phyloP scores from a whole-genome alignment of 1,140 invertebrate genomes.

The Cataglyphis hispanica region DNA sequence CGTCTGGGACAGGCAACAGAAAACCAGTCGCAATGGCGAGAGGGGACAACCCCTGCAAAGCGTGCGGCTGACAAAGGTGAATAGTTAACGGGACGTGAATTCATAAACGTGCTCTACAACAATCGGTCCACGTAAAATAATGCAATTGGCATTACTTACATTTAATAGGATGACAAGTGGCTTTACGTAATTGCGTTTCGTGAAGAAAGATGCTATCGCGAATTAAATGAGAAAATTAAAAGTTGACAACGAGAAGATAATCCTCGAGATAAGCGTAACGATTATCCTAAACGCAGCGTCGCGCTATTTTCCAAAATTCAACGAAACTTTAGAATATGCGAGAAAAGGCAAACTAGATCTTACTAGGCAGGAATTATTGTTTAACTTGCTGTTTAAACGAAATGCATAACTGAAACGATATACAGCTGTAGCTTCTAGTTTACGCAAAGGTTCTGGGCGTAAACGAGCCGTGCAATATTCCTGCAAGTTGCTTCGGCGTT shows the following conservation, averaged over 20 bases:
- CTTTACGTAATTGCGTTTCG: conserved; percentile 3
- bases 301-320: neutral
- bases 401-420: neutral
- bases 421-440: neutral
- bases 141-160: conserved; percentile 13
- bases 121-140: conserved; percentile 16
- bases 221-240: neutral
- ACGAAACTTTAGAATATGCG: neutral
- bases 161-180: neutral
- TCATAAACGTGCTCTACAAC: conserved; percentile 18
- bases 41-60: conserved; percentile 14
- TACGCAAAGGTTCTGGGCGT: neutral
- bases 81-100: conserved; percentile 59
- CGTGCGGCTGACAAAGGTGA: conserved; percentile 45
- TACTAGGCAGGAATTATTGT: no score
- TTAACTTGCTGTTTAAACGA: neutral
- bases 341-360: neutral
- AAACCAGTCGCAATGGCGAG: conserved; percentile 46
- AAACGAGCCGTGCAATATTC: conserved; percentile 16
- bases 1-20: conserved; percentile 41
- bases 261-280: neutral
- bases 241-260: neutral
- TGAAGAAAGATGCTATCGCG: neutral
- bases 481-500: neutral
- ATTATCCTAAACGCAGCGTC: neutral